These are phyloP conservation scores for Tillus elongatus DNA, from an alignment of 2,888 invertebrate species.

Conservation along the genomic window DNA sequence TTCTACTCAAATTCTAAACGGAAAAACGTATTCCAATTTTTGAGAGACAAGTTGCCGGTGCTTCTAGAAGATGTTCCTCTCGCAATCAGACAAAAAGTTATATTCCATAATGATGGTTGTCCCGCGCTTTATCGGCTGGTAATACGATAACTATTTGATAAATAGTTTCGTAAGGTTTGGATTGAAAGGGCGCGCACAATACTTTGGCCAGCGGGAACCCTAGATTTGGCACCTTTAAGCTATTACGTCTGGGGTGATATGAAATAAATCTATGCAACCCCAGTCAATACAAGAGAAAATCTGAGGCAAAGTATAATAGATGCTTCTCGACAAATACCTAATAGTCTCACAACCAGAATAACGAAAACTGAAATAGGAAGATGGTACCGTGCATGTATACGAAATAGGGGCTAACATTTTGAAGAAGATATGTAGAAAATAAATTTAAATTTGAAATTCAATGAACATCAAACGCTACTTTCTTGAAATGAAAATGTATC, in stretches of 20 bases:
- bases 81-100: neutral
- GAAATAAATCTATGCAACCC: conserved; percentile 2
- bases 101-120: conserved; percentile 1
- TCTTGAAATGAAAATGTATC: neutral
- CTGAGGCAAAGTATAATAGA: neutral
- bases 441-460: too few relatives aligned
- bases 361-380: conserved; percentile 2
- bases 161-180: neutral
- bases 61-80: conserved; percentile 3
- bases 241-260: neutral
- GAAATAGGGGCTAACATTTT: neutral
- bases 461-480: too few relatives aligned
- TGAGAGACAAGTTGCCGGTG: neutral
- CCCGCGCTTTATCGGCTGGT: neutral
- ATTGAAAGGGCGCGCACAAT: conserved; percentile 1
- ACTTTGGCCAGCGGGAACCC: neutral
- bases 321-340: neutral
- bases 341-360: neutral
- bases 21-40: neutral
- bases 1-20: conserved; percentile 11
- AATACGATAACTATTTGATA: neutral
- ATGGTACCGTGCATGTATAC: conserved; percentile 2
- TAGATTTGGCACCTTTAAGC: neutral
- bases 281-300: conserved; percentile 2
- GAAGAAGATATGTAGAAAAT: neutral